Evolutionary conservation across 2,113 vertebrate genomes (phyloP).

Genomic region (Gorsachius goisagi): DNA sequence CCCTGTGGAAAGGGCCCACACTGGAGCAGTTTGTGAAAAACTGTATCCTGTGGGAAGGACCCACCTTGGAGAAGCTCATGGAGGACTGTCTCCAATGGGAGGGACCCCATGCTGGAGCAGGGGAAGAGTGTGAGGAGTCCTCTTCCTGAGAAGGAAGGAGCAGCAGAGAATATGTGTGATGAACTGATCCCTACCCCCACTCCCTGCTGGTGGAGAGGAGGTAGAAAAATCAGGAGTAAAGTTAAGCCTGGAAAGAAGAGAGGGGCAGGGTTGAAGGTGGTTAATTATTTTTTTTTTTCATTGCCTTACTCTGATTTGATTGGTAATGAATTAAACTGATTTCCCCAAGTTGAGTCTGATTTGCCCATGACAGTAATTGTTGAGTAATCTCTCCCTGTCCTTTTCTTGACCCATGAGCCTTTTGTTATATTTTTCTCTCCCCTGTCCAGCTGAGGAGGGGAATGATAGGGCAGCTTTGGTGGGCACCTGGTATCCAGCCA

Average conservation of each 20-base stretch:
- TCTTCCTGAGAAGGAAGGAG: neutral
- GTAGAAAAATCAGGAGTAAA: neutral
- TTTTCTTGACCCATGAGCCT: too few species aligned
- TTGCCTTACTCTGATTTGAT: too few species aligned
- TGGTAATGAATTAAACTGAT: too few species aligned
- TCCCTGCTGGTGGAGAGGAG: neutral
- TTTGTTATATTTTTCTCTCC: too few species aligned
- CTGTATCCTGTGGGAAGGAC: too few species aligned
- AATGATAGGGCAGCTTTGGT: too few species aligned
- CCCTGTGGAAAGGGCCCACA: neutral
- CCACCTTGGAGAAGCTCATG: rapidly evolving
- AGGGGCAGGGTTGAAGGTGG: neutral
- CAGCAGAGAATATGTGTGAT: neutral
- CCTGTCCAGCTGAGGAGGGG: too few species aligned
- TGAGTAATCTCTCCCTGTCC: too few species aligned
- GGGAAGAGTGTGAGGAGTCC: neutral
- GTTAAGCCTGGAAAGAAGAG: neutral
- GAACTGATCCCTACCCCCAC: neutral
- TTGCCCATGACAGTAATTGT: too few species aligned
- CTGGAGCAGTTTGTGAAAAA: neutral
- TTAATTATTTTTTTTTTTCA: neutral
- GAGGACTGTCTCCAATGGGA: neutral
- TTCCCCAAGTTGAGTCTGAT: too few species aligned
- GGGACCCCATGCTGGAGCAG: neutral
- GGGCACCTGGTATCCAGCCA: too few species aligned